phyloP scores from a whole-genome alignment of 2,888 invertebrate genomes.

The Eucriotettix oculatus region DNA sequence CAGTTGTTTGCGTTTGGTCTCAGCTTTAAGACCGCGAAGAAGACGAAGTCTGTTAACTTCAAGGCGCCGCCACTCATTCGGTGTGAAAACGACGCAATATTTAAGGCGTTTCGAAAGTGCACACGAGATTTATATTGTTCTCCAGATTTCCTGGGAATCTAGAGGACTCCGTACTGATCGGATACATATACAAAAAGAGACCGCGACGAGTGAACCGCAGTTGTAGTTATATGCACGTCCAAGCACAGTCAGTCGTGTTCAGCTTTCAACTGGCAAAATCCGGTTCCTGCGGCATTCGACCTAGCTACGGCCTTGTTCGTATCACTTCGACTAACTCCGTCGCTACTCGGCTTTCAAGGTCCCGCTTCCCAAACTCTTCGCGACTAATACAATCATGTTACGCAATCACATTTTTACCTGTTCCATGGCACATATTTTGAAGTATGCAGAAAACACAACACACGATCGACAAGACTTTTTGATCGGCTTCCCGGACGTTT shows the following conservation, averaged over 20 bases:
- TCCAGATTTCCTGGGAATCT: neutral
- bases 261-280: conserved; percentile 7
- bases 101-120: neutral
- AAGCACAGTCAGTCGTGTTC: no score
- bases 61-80: neutral
- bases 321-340: neutral
- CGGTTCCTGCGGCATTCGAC: conserved; percentile 2
- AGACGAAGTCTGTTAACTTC: neutral
- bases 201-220: neutral
- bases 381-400: no score
- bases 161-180: neutral
- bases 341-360: neutral
- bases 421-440: no score
- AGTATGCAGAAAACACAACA: no score
- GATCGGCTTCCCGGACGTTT: no score
- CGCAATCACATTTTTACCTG: no score
- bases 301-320: neutral
- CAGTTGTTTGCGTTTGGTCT: neutral
- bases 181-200: neutral
- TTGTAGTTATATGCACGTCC: no score
- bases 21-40: neutral
- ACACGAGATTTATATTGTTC: neutral
- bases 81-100: neutral
- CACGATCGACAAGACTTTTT: no score
- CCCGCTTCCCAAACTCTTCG: no score